Evolutionary conservation across 2,888 invertebrate genomes (phyloP), one percentile per base, ranked within the genome.

Genomic region (Noctua janthina): DNA sequence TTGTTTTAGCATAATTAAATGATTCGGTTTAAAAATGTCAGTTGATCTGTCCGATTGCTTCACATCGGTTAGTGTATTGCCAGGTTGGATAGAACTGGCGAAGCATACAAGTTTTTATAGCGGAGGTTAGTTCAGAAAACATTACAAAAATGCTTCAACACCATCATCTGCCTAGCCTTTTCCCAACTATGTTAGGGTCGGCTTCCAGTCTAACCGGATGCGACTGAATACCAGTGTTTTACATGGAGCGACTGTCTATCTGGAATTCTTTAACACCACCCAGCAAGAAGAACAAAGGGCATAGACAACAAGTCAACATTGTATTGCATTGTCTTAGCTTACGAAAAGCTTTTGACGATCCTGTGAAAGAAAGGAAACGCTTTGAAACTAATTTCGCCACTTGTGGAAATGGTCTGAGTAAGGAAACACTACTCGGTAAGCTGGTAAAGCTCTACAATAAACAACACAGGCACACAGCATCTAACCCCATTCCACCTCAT

Each of bases 401-500:
- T 51, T 13, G 29, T 35, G n/a, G n/a, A 15, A 29, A 29, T 15
- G 7, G 17, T 59, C 5, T 64, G 3, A 35, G 64, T 64, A 29
- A 15, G 29, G 59, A 62, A 62, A 62, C n/a, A 15, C 56, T 56
- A 1, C 15, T 62, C 7, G 13, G 6, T 64, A 49, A 51, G 39
- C 49, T 46, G 39, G 6, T 79, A n/a, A 64, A 66, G 7, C 35
- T 1, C 2, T 39, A 43, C 23, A 43, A 29, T 62, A 62, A 73
- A 43, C 29, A 59, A 4, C 13, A 11, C n/a, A n/a, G n/a, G n/a
- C n/a, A n/a, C n/a, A n/a, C 66, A 78, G 69, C 68, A 77, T 74
- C 70, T 74, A 83, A 66, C 72, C 43, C 4, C 29, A 87, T 79
- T 81, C n/a, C 70, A n/a, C 0, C 69, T 84, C 72, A 88, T 84